Percentiles rank a stretch among this genome's conserved stretches.
Conservation (phyloP, 2,113 vertebrate genomes). For the Piprites chloris region DNA sequence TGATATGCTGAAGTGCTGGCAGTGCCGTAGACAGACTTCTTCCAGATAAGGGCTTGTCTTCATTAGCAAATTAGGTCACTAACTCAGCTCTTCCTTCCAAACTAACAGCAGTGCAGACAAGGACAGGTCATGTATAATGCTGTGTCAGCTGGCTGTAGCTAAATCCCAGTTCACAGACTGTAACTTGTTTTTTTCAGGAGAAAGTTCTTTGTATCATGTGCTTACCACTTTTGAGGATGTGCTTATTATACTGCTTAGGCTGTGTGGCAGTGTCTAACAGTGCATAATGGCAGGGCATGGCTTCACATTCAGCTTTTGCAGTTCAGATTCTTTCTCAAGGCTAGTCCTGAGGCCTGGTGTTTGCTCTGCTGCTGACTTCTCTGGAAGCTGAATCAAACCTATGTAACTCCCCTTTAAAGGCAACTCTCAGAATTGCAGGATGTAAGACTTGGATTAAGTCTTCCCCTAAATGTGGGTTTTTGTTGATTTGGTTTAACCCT, state of each 20-base stretch:
- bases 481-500: neutral
- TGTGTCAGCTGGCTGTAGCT: neutral
- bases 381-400: neutral
- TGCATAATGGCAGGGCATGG: neutral
- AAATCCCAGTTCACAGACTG: neutral
- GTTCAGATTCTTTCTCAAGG: neutral
- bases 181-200: neutral
- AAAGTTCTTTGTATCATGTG: neutral
- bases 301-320: neutral
- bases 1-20: conserved; percentile 43
- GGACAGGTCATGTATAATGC: neutral
- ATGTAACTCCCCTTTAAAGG: neutral
- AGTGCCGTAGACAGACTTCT: neutral
- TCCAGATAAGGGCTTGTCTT: conserved; percentile 56
- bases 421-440: neutral
- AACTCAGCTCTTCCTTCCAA: conserved; percentile 5
- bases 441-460: neutral
- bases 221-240: neutral
- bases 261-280: neutral
- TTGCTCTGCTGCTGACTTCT: neutral
- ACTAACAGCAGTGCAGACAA: neutral
- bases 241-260: neutral
- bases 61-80: conserved; percentile 40
- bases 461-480: accelerated
- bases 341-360: neutral